Conservation (phyloP, 2,113 vertebrate genomes). For the Calyptomena viridis region DNA sequence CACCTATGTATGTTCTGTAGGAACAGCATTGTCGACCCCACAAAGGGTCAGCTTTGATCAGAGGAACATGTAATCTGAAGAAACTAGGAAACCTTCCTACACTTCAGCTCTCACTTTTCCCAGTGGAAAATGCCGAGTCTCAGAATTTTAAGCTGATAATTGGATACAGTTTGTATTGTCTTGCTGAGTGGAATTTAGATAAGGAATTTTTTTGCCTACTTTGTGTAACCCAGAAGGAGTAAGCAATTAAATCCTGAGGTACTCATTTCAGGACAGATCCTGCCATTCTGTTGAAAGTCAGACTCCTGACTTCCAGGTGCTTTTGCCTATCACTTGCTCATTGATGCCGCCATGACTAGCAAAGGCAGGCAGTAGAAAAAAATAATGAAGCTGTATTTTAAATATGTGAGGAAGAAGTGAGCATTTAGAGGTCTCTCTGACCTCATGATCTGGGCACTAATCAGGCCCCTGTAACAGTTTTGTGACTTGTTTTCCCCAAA, state of each 20-base stretch:
- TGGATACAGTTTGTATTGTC: background rate
- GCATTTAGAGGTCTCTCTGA: background rate
- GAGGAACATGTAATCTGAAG: background rate
- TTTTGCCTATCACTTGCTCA: background rate
- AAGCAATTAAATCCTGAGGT: background rate
- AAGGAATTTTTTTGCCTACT: background rate
- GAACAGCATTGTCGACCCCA: accelerated
- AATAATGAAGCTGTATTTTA: background rate
- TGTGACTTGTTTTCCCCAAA: background rate
- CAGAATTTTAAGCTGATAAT: background rate
- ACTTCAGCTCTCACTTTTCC: background rate
- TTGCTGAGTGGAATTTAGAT: background rate
- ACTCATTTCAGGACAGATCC: background rate
- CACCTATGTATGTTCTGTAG: background rate
- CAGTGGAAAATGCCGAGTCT: background rate
- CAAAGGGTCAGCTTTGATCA: slow-evolving; percentile 20
- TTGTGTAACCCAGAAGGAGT: background rate
- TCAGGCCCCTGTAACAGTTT: background rate
- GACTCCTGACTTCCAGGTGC: background rate
- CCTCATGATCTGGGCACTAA: background rate
- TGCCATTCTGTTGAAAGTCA: background rate
- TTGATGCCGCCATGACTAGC: background rate
- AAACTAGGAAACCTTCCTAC: slow-evolving; percentile 14
- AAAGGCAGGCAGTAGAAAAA: background rate
- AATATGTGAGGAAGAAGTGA: background rate